Evolutionary conservation across 2,113 vertebrate species (phyloP).

Genomic region (Centropus unirufus): DNA sequence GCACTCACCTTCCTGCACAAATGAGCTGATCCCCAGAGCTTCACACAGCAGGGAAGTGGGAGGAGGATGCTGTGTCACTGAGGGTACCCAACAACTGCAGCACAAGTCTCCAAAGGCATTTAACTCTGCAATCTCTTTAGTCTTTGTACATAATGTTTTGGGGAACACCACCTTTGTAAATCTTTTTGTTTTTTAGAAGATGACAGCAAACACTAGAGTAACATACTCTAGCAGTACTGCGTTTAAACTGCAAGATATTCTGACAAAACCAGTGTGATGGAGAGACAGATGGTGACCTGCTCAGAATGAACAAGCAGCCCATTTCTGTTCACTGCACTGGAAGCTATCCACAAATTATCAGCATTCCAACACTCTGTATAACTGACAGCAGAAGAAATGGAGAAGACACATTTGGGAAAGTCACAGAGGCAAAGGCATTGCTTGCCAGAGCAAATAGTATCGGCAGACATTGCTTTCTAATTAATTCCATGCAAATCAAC

Average conservation of each 20-base stretch:
- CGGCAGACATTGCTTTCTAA: background rate
- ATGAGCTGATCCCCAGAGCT: background rate
- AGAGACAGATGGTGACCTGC: fast-evolving
- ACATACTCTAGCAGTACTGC: fast-evolving
- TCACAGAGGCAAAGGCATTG: background rate
- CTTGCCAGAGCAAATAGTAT: background rate
- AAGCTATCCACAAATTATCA: background rate
- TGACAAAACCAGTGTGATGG: background rate
- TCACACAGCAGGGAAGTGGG: fast-evolving
- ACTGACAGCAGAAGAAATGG: background rate
- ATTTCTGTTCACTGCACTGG: background rate
- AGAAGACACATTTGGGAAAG: background rate
- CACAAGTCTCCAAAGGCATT: background rate
- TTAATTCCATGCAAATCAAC: background rate
- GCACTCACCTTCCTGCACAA: fast-evolving
- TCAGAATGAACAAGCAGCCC: fast-evolving
- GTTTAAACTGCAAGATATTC: background rate
- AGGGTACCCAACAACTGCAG: background rate
- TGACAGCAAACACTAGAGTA: background rate
- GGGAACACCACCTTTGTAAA: background rate
- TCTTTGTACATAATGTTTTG: background rate
- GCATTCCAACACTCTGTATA: background rate
- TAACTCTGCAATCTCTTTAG: background rate
- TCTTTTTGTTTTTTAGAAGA: background rate
- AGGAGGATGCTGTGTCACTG: fast-evolving